These are phyloP conservation scores for Caenorhabditis sp. DNA, from an alignment of 2,888 invertebrate genomes.

Conservation along the genomic window DNA sequence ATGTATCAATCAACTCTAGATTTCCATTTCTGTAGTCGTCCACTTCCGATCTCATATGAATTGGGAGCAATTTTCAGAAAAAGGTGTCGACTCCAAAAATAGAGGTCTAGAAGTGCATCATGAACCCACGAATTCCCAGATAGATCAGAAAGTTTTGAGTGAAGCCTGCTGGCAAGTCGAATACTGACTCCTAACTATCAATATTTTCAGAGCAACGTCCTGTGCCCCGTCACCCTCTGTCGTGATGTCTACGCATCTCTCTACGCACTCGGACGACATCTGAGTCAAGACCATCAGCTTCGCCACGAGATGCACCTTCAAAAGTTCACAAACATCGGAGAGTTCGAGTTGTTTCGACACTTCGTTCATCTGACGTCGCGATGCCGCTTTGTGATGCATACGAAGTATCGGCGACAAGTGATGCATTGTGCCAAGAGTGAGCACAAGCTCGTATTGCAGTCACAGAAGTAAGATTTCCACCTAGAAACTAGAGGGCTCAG, in stretches of 20 bases:
- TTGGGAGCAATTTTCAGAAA: too few relatives aligned
- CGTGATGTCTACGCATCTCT: constrained; percentile 69
- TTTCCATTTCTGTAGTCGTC: too few relatives aligned
- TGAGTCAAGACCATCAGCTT: constrained; percentile 50
- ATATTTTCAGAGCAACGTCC: constrained; percentile 68
- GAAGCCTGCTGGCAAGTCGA: too few relatives aligned
- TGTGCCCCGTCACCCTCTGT: constrained; percentile 64
- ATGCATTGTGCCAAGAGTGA: constrained; percentile 72
- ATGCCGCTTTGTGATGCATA: constrained; percentile 69
- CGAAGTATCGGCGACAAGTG: constrained; percentile 68
- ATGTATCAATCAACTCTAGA: too few relatives aligned
- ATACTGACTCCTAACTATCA: too few relatives aligned
- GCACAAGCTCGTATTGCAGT: constrained; percentile 70
- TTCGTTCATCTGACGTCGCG: constrained; percentile 59
- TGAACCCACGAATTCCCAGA: too few relatives aligned
- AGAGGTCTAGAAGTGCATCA: too few relatives aligned
- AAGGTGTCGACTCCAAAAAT: too few relatives aligned
- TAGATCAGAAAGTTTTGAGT: too few relatives aligned
- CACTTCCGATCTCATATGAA: too few relatives aligned
- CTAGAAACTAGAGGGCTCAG: too few relatives aligned
- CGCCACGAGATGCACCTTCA: constrained; percentile 72
- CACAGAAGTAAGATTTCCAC: constrained; percentile 66
- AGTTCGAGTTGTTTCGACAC: constrained; percentile 69
- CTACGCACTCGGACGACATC: constrained; percentile 65
- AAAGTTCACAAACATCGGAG: constrained; percentile 67